Percentiles rank a stretch among this genome's conserved stretches.
Conservation (phyloP, 1,140 invertebrate genomes). For the Cydia pomonella region DNA sequence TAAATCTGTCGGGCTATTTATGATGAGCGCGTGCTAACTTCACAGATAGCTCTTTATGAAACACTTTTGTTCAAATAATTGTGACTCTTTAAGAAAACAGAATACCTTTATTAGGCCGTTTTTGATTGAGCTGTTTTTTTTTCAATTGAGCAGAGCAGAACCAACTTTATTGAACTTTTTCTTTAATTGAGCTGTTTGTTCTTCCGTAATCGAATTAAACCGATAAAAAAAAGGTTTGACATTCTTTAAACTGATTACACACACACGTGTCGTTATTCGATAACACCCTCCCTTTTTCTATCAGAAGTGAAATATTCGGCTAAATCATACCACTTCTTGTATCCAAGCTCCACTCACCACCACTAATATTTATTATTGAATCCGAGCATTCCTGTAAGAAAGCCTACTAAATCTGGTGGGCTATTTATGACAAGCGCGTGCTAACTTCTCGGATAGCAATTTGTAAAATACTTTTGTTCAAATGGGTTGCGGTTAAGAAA, state of each 20-base stretch:
- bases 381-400: constrained; percentile 37
- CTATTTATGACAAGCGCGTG: constrained; percentile 49
- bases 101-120: too few relatives aligned
- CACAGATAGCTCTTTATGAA: constrained; percentile 14
- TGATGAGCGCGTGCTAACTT: constrained; percentile 43
- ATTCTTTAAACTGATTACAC: too few relatives aligned
- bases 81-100: too few relatives aligned
- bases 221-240: too few relatives aligned
- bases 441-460: constrained; percentile 28
- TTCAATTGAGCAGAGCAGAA: too few relatives aligned
- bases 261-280: too few relatives aligned
- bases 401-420: constrained; percentile 44
- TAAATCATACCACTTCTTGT: constrained; percentile 12
- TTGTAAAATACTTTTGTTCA: constrained; percentile 28
- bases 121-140: too few relatives aligned
- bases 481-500: constrained; percentile 1
- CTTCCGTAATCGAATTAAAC: too few relatives aligned
- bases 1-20: constrained; percentile 48
- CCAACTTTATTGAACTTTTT: too few relatives aligned
- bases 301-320: too few relatives aligned
- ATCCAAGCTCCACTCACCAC: background rate
- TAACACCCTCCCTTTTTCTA: too few relatives aligned
- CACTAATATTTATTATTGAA: constrained; percentile 50
- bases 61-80: constrained; percentile 22
- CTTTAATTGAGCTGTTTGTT: too few relatives aligned